Evolutionary conservation across 2,888 invertebrate species (phyloP).

Genomic region (Lasioglossum marginatum): DNA sequence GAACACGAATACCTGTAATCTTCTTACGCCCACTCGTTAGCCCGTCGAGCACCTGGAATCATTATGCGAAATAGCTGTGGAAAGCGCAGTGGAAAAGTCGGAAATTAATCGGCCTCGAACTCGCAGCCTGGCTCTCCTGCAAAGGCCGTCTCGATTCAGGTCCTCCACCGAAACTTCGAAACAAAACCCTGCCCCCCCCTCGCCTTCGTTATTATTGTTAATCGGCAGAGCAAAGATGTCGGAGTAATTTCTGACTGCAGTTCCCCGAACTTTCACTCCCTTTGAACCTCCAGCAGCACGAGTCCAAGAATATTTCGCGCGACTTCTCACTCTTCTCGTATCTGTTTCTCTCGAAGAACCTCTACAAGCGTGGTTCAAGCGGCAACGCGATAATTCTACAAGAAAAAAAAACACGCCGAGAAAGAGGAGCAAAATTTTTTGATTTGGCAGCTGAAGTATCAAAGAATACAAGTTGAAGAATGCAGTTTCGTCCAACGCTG

Average conservation of each 20-base stretch:
- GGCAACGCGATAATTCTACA: not conserved
- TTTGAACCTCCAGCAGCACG: constrained; percentile 9
- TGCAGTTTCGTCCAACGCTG: too few relatives aligned
- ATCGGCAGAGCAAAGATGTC: constrained; percentile 31
- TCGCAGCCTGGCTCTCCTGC: not conserved
- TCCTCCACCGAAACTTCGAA: constrained; percentile 11
- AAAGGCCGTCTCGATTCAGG: not conserved
- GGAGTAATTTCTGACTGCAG: constrained; percentile 24
- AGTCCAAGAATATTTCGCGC: not conserved
- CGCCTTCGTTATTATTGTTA: constrained; percentile 25
- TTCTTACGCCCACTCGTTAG: constrained; percentile 11
- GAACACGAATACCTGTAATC: constrained; percentile 13
- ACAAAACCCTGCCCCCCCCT: not conserved
- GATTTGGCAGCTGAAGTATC: not conserved
- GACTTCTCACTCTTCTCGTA: not conserved
- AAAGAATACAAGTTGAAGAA: not conserved
- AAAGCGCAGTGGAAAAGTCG: constrained; percentile 10
- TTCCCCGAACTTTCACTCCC: constrained; percentile 9
- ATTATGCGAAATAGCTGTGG: not conserved
- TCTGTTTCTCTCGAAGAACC: not conserved
- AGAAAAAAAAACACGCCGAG: not conserved
- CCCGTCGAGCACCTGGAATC: constrained; percentile 1
- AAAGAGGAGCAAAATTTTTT: not conserved
- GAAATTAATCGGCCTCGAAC: constrained; percentile 27
- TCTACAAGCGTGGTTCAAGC: not conserved